phyloP scores from a whole-genome alignment of 2,113 vertebrate species.

The Lampris megalopsis region DNA sequence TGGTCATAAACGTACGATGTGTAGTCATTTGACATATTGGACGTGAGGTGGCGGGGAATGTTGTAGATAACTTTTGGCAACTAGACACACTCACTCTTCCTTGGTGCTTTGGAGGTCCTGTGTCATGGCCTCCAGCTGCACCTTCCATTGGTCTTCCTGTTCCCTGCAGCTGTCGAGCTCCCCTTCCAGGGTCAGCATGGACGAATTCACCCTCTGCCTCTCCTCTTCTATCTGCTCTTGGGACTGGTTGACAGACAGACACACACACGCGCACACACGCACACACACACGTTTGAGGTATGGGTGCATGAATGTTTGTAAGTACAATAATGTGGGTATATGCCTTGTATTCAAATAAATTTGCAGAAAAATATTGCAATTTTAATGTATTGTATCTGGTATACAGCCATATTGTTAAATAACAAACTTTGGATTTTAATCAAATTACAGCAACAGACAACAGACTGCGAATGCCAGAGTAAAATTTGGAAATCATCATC shows the following conservation, averaged over 20 bases:
- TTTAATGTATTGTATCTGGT: too few relatives aligned
- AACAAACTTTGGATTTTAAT: background rate
- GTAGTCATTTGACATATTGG: too few relatives aligned
- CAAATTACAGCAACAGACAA: too few relatives aligned
- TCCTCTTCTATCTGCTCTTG: conserved; percentile 89
- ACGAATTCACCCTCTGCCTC: conserved; percentile 85
- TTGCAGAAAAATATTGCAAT: too few relatives aligned
- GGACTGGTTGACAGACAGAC: conserved; percentile 73
- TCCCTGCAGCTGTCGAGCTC: conserved; percentile 88
- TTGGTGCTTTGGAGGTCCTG: conserved; percentile 83
- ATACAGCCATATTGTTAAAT: background rate
- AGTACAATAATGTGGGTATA: background rate
- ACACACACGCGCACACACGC: background rate
- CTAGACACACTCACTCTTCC: conserved; percentile 84
- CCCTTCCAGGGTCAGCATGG: conserved; percentile 85
- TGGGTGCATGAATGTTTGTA: background rate
- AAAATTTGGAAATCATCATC: background rate
- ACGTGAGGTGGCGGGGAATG: too few relatives aligned
- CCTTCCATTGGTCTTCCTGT: conserved; percentile 86
- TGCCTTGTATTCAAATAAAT: background rate
- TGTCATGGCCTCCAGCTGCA: conserved; percentile 85
- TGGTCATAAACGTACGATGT: too few relatives aligned
- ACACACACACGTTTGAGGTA: background rate
- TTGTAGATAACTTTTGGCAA: too few relatives aligned
- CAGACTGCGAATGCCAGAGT: too few relatives aligned